These are phyloP conservation scores for Orthonyx spaldingii DNA, from an alignment of 2,113 vertebrate genomes.

Conservation along the genomic window DNA sequence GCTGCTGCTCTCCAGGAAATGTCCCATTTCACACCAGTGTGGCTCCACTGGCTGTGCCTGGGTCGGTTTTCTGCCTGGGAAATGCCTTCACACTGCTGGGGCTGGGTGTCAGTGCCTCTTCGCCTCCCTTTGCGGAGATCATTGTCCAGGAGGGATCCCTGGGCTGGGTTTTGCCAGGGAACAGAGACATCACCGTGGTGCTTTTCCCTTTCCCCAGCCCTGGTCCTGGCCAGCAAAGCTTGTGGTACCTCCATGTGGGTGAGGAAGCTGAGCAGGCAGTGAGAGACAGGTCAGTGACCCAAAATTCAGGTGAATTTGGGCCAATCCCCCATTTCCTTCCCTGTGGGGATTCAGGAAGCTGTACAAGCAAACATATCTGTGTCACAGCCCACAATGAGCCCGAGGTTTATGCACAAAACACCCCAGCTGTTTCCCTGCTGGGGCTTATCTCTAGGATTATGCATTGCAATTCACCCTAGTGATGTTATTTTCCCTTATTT, in stretches of 20 bases:
- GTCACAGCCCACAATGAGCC: slow-evolving; percentile 14
- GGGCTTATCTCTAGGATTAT: slow-evolving; percentile 6
- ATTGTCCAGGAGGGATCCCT: neutral
- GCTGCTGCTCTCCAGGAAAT: neutral
- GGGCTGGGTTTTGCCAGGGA: neutral
- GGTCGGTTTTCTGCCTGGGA: neutral
- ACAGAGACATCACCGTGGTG: neutral
- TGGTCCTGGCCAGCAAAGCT: neutral
- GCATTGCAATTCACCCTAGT: neutral
- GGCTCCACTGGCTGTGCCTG: neutral
- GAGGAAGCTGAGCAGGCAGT: neutral
- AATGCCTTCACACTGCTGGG: accelerated
- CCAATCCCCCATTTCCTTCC: neutral
- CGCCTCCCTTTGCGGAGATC: neutral
- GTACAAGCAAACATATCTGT: neutral
- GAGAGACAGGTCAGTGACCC: neutral
- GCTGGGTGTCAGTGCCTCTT: neutral
- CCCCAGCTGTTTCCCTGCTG: slow-evolving; percentile 46
- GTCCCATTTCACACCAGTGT: neutral
- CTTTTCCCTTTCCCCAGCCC: neutral
- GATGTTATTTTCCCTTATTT: slow-evolving; percentile 25
- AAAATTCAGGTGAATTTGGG: neutral
- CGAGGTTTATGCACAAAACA: neutral
- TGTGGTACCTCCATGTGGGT: neutral
- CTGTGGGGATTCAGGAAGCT: neutral